Base-by-base conservation (phyloP, 23 tunicate species). In the Diplosoma virens region DNA sequence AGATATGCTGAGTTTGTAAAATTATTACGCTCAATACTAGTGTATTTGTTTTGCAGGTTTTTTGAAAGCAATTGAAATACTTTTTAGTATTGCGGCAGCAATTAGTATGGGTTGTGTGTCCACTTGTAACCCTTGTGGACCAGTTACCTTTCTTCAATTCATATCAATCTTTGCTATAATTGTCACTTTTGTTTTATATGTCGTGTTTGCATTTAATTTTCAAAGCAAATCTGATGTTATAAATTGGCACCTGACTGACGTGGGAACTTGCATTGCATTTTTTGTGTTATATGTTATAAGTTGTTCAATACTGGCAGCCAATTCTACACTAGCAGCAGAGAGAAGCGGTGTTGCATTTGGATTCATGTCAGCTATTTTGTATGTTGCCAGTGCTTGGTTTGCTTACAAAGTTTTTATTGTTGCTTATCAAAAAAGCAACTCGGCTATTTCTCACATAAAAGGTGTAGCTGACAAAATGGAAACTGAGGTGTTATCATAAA, bases 301-400 rank as follows among this genome's bases (percentile, higher is more conserved):
- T 0, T 74, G 86, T 35, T 59, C 30, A 17, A 9, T 80, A 23
- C 48, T 80, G 41, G 93, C 86, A 16, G 58, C 86, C 0, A 79
- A 47, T 28, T 37, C 54, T 31, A 21, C 30, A 18, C 52, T 55
- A n/a, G 68, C 47, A 0, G 80, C 81, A 16, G 80, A 45, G 16
- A 87, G 50, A 30, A 84, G 86, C n/a, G 93, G 77, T 0, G 33
- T 48, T 35, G 93, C 71, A 2, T 87, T 87, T 64, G 93, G 86
- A 22, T 87, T 80, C 55, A 47, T 87, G 1, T n/a, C 53, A 34
- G 63, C 59, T 28, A 36, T 81, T 18, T 20, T 52, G 9, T 87
- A 64, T 75, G 77, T 29, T 35, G 85, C 26, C 18, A 80, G 77
- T 35, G 37, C 78, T 2, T 87, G 93, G 93, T 47, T 81, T 72